These are phyloP conservation scores for Pachyramphus minor DNA, from an alignment of 2,113 vertebrate species.

Conservation along the genomic window DNA sequence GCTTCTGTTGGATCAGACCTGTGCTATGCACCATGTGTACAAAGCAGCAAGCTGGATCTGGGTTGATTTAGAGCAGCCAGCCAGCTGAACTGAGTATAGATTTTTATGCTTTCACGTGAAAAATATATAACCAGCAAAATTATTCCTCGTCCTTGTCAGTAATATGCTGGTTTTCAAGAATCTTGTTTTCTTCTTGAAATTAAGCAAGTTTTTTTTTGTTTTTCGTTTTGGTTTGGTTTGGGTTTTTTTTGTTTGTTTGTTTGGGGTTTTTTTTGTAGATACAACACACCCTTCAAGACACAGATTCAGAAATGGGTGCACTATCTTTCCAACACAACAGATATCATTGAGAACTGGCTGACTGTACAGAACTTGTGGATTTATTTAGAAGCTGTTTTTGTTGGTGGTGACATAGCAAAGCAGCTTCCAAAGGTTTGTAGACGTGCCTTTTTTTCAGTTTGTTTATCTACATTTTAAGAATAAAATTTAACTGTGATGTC, in stretches of 20 bases:
- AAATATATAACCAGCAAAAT: not conserved
- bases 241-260: not conserved
- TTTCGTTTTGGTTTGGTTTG: not conserved
- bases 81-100: not conserved
- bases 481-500: not conserved
- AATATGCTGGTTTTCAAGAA: not conserved
- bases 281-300: conserved; percentile 91
- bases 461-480: not conserved
- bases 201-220: not conserved
- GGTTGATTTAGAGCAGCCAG: not conserved
- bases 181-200: not conserved
- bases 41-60: not conserved
- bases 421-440: conserved; percentile 92
- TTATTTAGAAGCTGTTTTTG: conserved; percentile 96
- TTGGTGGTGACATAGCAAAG: conserved; percentile 95
- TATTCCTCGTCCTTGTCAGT: not conserved
- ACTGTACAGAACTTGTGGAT: conserved; percentile 96
- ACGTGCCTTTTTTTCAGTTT: not conserved
- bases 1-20: not conserved
- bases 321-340: conserved; percentile 88
- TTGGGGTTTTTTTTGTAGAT: conserved; percentile 69
- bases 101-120: not conserved
- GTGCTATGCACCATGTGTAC: not conserved
- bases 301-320: conserved; percentile 98
- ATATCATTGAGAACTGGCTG: conserved; percentile 96